phyloP scores from a whole-genome alignment of 2,888 invertebrate genomes.

The Rotaria magnacalcarata region DNA sequence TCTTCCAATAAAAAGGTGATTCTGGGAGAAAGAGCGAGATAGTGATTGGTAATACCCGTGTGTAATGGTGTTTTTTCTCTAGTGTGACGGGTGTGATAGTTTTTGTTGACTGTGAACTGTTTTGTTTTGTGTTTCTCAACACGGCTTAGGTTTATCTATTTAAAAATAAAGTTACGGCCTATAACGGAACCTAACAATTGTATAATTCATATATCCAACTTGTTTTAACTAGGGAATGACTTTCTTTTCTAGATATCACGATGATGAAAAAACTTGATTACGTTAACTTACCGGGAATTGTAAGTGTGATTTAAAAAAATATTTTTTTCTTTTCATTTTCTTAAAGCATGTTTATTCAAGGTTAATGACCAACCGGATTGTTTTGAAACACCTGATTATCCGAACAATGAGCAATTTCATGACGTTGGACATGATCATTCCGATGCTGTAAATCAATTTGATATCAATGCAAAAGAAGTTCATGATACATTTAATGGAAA shows the following conservation, averaged over 20 bases:
- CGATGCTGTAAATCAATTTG: conserved; percentile 8
- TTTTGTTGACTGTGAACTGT: too few species aligned
- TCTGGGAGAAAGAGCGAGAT: too few species aligned
- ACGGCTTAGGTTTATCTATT: too few species aligned
- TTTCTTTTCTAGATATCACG: not conserved
- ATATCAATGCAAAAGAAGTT: conserved; percentile 32
- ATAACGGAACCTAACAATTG: too few species aligned
- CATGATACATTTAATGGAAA: conserved; percentile 27
- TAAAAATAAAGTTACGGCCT: too few species aligned
- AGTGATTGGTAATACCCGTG: too few species aligned
- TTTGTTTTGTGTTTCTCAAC: not conserved
- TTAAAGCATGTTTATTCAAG: not conserved
- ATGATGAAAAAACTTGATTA: conserved; percentile 36
- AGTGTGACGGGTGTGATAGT: too few species aligned
- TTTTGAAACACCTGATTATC: conserved; percentile 36
- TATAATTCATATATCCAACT: too few species aligned
- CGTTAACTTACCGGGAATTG: conserved; percentile 10
- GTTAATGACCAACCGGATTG: conserved; percentile 26
- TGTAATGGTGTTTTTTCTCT: too few species aligned
- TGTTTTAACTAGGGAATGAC: not conserved
- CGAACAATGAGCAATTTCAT: not conserved
- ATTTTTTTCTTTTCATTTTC: not conserved
- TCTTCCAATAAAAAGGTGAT: too few species aligned
- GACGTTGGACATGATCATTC: not conserved
- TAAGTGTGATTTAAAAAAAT: not conserved